phyloP scores from a whole-genome alignment of 92 coral and sea anemone genomes.

The Metridium senile region DNA sequence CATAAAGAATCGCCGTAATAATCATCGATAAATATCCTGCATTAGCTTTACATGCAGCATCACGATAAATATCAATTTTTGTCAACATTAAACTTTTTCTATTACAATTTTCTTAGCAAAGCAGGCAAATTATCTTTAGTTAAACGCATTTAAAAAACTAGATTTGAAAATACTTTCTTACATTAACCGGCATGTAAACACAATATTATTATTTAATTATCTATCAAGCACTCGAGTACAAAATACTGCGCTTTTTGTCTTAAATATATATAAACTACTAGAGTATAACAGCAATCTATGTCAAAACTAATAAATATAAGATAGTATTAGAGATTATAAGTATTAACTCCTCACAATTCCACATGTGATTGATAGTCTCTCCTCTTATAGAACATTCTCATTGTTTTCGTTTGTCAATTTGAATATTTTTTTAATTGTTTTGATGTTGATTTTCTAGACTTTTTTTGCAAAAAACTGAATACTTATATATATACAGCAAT shows the following conservation, averaged over 20 bases:
- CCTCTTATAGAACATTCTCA: no score
- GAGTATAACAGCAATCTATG: neutral
- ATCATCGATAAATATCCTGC: neutral
- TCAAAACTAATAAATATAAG: conserved; percentile 6
- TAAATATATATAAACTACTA: neutral
- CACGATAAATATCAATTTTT: conserved; percentile 2
- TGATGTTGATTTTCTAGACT: neutral
- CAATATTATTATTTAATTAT: neutral
- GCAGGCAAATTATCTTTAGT: conserved; percentile 12
- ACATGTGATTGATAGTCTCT: neutral
- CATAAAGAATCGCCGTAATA: neutral
- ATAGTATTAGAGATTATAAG: neutral
- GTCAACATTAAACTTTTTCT: neutral
- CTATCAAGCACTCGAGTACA: conserved; percentile 24
- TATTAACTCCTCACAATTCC: neutral
- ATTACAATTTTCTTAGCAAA: conserved; percentile 12
- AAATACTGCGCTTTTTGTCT: conserved; percentile 11
- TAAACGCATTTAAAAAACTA: conserved; percentile 30
- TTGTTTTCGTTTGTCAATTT: no score
- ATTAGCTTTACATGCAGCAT: neutral
- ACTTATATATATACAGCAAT: no score
- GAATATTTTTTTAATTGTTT: no score
- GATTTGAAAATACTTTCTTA: conserved; percentile 27
- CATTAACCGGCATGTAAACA: conserved; percentile 30
- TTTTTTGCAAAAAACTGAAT: neutral